phyloP scores from a whole-genome alignment of 2,113 vertebrate genomes.

The Parus major region DNA sequence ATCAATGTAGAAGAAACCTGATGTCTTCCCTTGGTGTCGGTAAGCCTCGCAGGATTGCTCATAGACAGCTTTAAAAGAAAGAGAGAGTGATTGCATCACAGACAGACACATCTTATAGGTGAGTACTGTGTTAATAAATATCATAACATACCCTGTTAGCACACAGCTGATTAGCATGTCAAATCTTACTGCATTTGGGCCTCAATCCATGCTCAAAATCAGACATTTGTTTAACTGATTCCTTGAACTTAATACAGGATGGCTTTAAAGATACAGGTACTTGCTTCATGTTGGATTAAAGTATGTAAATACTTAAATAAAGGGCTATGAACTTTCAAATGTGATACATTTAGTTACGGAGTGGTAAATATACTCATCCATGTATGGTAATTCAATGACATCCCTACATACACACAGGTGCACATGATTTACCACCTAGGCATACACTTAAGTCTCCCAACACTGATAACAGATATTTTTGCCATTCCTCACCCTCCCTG shows the following conservation, averaged over 20 bases:
- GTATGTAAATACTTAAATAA: background rate
- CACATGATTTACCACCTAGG: background rate
- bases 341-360: background rate
- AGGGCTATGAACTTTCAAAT: background rate
- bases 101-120: accelerated
- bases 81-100: background rate
- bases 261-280: background rate
- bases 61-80: slow-evolving; percentile 83
- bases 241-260: background rate
- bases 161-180: background rate
- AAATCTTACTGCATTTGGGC: background rate
- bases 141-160: background rate
- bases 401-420: background rate
- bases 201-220: background rate
- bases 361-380: background rate
- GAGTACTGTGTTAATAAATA: background rate
- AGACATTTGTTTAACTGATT: background rate
- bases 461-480: background rate
- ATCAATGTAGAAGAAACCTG: slow-evolving; percentile 92
- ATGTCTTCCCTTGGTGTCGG: slow-evolving; percentile 85
- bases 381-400: background rate
- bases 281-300: background rate
- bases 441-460: background rate
- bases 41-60: slow-evolving; percentile 94
- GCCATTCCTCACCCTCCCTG: background rate